Base-by-base conservation (phyloP, 92 coral and sea anemone species). In the Meandrina meandrites region DNA sequence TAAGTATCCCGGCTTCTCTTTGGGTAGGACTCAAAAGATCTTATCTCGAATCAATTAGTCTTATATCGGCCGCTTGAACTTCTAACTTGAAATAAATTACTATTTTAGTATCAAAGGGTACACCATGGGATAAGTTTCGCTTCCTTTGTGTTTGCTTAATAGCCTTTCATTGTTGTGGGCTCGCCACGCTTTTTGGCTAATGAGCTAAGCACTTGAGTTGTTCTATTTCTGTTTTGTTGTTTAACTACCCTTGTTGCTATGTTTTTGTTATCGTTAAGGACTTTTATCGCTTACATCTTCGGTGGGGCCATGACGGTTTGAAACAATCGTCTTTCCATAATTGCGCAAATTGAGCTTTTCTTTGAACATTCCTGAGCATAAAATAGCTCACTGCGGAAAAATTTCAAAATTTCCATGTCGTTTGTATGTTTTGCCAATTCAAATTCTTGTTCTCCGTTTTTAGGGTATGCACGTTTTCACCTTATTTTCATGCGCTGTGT, bases 191-290 rank as follows among this genome's bases (percentile, higher is more conserved):
- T 54, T 84, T 84, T 28, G 21, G 24, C 18, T 36, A 57, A 84
- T 74, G 87, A 82, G 37, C 54, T 84, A 14, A 57, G 17, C 87
- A 56, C 72, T 84, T 84, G 73, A 74, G 40, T 35, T 35, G 62
- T 19, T 22, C 78, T 47, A 48, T 68, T 68, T 54, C 8, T 37
- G 79, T 27, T 48, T 69, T 82, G 60, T 68, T 82, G 21, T 74
- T 56, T 54, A 75, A 57, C 53, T 34, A 3, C 13, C 13, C 34
- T 28, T 84, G 87, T 84, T 84, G 87, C 87, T 84, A 84, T 84
- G 87, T 84, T 84, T 73, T 82, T 74, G 50, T 74, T 53, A 58
- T 84, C 87, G 87, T 57, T 40, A 84, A 84, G 87, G 78, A 82
- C 87, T 22, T n/a, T 74, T 73, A 84, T 84, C 51, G 8, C 81